Percentiles rank a stretch among this genome's conserved stretches.
Conservation (phyloP, 2,797 vertebrate species). For the Poecile montanus region DNA sequence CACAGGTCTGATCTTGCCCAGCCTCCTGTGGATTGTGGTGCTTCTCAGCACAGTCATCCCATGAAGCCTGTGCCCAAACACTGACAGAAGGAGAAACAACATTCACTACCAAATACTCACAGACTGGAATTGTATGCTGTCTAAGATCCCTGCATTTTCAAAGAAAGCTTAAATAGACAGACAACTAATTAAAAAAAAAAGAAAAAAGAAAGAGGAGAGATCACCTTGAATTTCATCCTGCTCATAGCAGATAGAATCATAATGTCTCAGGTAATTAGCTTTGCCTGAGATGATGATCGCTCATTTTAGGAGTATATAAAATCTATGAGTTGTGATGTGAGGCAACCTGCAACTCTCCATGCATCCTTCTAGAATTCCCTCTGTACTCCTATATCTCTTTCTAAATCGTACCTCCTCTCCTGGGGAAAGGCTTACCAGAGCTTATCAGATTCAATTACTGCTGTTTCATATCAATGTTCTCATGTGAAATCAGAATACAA, state of each 20-base stretch:
- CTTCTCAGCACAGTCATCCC: background rate
- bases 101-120: background rate
- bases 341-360: constrained; percentile 6
- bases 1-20: background rate
- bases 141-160: constrained; percentile 39
- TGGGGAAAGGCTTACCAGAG: constrained; percentile 18
- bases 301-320: constrained; percentile 29
- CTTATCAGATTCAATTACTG: constrained; percentile 59
- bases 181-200: background rate
- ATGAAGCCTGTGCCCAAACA: background rate
- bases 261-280: constrained; percentile 24
- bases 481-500: constrained; percentile 57
- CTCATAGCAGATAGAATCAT: constrained; percentile 38
- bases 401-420: constrained; percentile 7
- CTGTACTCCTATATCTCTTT: constrained; percentile 15
- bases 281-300: constrained; percentile 30
- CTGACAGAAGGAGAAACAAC: background rate
- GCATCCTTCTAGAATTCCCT: background rate
- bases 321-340: background rate
- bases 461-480: constrained; percentile 59
- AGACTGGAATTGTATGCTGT: background rate
- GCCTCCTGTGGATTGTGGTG: background rate
- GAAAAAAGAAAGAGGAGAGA: background rate
- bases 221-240: background rate
- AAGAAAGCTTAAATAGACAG: constrained; percentile 37